Evolutionary conservation across 2,888 invertebrate species (phyloP).

Genomic region (Apodemia duryi): DNA sequence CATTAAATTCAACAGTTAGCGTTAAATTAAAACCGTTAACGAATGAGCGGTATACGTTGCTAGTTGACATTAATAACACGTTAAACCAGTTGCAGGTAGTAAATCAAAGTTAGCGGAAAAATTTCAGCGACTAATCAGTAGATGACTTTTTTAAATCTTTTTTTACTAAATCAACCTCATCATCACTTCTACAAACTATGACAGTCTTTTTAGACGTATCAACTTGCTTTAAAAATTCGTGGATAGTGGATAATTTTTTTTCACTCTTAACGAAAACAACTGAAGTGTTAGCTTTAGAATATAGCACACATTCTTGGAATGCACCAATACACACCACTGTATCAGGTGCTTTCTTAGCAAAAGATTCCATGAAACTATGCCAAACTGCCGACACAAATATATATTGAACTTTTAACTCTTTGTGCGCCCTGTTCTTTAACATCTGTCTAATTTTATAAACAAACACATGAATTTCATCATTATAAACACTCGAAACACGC

Average conservation of each 20-base stretch:
- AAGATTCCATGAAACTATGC: constrained; percentile 78
- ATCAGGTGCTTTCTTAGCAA: constrained; percentile 76
- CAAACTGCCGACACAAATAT: constrained; percentile 82
- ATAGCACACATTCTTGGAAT: constrained; percentile 86
- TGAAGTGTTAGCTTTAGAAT: constrained; percentile 74
- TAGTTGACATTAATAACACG: no score
- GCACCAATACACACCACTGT: constrained; percentile 85
- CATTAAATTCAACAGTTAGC: no score
- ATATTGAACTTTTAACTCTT: constrained; percentile 75
- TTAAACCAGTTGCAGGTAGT: no score
- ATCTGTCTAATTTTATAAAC: constrained; percentile 61
- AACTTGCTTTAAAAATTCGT: constrained; percentile 69
- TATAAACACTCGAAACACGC: constrained; percentile 76
- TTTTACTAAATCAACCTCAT: constrained; percentile 72
- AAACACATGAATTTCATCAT: constrained; percentile 60
- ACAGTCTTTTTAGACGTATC: constrained; percentile 74
- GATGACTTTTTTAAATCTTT: constrained; percentile 38
- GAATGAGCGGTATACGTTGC: no score
- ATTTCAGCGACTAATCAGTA: no score
- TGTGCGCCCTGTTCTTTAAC: constrained; percentile 57
- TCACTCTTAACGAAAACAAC: constrained; percentile 55
- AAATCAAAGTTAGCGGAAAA: no score
- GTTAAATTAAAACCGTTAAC: no score
- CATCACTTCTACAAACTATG: constrained; percentile 79
- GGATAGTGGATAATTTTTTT: constrained; percentile 60